phyloP scores from a whole-genome alignment of 2,113 vertebrate genomes.

The Apodemus speciosus region DNA sequence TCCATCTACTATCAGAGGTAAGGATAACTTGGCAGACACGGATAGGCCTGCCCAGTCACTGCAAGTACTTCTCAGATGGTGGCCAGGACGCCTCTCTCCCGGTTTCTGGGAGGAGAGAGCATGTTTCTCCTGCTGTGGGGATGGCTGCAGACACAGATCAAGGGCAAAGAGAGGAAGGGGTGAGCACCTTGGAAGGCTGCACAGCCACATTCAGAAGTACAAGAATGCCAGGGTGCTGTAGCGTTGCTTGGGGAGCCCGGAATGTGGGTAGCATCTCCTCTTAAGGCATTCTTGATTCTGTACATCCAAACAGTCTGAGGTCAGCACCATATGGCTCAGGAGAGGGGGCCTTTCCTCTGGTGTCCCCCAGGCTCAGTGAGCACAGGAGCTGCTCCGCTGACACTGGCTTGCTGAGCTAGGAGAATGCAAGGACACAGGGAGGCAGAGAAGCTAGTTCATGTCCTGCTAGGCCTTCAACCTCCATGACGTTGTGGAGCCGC shows the following conservation, averaged over 20 bases:
- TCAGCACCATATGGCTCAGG: neutral
- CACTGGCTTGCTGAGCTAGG: neutral
- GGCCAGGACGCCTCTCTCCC: neutral
- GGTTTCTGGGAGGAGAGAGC: neutral
- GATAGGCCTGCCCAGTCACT: neutral
- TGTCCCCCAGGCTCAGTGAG: neutral
- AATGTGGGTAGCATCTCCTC: neutral
- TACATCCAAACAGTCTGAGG: neutral
- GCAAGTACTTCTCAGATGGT: neutral
- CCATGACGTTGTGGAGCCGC: neutral
- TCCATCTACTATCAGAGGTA: neutral
- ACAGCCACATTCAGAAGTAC: neutral
- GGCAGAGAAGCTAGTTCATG: neutral
- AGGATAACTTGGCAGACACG: neutral
- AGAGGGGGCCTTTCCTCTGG: neutral
- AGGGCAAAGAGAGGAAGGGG: neutral
- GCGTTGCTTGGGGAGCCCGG: neutral
- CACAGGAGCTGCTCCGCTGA: neutral
- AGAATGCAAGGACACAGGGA: neutral
- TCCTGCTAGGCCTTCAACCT: constrained; percentile 16
- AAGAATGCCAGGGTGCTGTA: neutral
- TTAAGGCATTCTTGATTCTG: neutral
- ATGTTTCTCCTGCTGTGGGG: neutral
- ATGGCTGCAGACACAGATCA: neutral
- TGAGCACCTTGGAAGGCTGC: neutral